A percentile compares a stretch with the other conserved stretches of the same genome.
phyloP scores from a whole-genome alignment of 2,113 vertebrate species.

The Nycticorax nycticorax region DNA sequence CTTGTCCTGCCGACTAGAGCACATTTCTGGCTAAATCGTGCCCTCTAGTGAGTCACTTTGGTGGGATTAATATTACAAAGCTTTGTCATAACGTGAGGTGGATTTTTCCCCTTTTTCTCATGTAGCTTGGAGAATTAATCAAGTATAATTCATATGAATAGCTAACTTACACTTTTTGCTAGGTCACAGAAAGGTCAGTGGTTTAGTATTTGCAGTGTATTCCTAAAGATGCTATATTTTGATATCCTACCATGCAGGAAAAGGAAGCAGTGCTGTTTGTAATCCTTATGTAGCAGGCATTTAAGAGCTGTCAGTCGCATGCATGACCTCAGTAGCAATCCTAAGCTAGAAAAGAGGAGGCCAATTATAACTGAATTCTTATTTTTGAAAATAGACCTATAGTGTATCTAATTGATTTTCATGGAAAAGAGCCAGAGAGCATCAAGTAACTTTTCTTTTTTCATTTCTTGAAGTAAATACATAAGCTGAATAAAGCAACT shows the following conservation, averaged over 20 bases:
- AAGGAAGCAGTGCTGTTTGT: not conserved
- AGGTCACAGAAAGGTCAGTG: not conserved
- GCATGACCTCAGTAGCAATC: not conserved
- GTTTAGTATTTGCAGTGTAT: not conserved
- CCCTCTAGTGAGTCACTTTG: constrained; percentile 68
- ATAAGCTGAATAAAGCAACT: not conserved
- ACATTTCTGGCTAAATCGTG: constrained; percentile 69
- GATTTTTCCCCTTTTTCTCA: accelerated
- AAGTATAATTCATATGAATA: not conserved
- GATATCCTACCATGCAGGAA: accelerated
- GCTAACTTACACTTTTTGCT: not conserved
- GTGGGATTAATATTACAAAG: not conserved
- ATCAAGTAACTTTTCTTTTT: not conserved
- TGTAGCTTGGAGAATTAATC: not conserved
- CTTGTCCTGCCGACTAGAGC: not conserved
- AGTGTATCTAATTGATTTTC: not conserved
- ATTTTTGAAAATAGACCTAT: not conserved
- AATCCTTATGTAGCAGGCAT: not conserved
- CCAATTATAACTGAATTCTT: not conserved
- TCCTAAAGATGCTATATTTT: not conserved
- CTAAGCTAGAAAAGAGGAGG: not conserved
- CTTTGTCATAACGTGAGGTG: accelerated
- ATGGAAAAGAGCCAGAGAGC: not conserved
- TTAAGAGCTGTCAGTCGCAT: not conserved
- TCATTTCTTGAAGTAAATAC: not conserved